Evolutionary conservation across 2,113 vertebrate species (phyloP).

Genomic region (Colius striatus): DNA sequence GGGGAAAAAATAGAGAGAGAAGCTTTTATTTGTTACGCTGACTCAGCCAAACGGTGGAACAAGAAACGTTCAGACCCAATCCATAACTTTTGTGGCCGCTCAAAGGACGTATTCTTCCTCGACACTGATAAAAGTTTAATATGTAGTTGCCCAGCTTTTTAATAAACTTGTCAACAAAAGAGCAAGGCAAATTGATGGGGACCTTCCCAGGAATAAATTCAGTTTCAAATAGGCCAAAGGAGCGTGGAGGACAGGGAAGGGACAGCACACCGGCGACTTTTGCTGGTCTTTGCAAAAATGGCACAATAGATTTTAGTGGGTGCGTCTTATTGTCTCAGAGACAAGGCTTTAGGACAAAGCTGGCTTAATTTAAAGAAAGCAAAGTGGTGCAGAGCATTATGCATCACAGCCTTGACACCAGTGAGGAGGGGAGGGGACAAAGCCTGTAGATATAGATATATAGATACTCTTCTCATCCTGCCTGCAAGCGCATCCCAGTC

Average conservation of each 20-base stretch:
- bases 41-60: slow-evolving; percentile 40
- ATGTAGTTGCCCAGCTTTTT: slow-evolving; percentile 75
- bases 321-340: slow-evolving; percentile 22
- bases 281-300: slow-evolving; percentile 77
- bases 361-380: background rate
- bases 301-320: slow-evolving; percentile 42
- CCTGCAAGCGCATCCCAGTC: fast-evolving
- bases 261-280: background rate
- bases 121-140: slow-evolving; percentile 78
- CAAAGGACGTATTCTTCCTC: slow-evolving; percentile 65
- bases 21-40: slow-evolving; percentile 49
- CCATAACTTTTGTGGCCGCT: slow-evolving; percentile 66
- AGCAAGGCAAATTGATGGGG: slow-evolving; percentile 79
- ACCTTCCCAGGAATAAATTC: slow-evolving; percentile 75
- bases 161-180: slow-evolving; percentile 86
- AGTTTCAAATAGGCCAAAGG: slow-evolving; percentile 60
- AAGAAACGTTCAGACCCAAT: slow-evolving; percentile 41
- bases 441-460: background rate
- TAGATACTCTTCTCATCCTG: background rate
- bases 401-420: background rate
- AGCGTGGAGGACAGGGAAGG: slow-evolving; percentile 42
- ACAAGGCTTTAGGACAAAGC: background rate
- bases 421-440: background rate
- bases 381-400: background rate
- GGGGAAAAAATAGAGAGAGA: background rate